Base-by-base conservation (phyloP, 37 sponge, comb jelly and placozoan genomes). In the Hexactinellida sp. region DNA sequence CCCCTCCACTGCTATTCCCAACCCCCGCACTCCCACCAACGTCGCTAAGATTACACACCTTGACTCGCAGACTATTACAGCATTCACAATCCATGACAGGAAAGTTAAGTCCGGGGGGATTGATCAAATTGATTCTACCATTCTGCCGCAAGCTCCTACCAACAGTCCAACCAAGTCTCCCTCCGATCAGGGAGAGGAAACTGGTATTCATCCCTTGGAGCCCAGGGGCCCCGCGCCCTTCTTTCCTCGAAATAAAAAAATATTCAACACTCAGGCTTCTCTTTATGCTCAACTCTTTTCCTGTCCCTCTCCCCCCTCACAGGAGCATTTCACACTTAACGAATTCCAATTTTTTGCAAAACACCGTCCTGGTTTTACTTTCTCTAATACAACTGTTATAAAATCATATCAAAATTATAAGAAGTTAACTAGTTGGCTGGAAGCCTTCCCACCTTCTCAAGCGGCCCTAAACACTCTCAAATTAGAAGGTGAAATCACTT, bases 241-340 rank as follows among this genome's bases (percentile, higher is more conserved):
- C 76, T 63, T 63, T 63, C 76, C 76, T 63, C 25, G 32, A n/a
- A 63, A 63, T n/a, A 63, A 63, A n/a, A 63, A 63, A 23, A 23
- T 63, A 21, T 63, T 63, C 76, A 63, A 63, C 76, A 63, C 25
- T n/a, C 76, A 63, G 34, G 76, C 76, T 63, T 63, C 76, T 63
- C 25, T 63, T 23, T 63, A 63, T n/a, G 76, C 76, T 32, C 76
- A 63, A 28, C 76, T 63, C 32, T 63, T 63, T 23, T 10, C 76
- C 3, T 63, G 19, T 23, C 21, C 76, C 13, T 28, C 76, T 10
- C 76, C 76, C 34, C 5, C 76, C 5, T 63, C 76, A 63, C 25
- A 63, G 13, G 76, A 63, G 3, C 76, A 63, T 1, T 63, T 63
- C 76, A 63, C 76, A 32, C 76, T 63, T n/a, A 63, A 63, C 34